Conservation (phyloP, 1,140 invertebrate genomes). For the Cotesia typhae region DNA sequence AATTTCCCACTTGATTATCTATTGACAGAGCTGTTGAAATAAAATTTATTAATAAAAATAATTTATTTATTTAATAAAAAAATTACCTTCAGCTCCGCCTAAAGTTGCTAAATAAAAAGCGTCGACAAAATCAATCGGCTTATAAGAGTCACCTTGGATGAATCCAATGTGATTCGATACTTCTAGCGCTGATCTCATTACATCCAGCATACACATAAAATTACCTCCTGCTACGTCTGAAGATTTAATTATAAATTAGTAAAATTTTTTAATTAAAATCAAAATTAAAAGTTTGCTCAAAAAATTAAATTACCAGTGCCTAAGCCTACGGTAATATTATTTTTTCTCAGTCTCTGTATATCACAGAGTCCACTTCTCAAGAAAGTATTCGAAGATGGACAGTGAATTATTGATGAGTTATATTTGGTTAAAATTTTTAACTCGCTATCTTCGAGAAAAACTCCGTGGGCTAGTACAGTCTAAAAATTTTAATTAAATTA, state of each 20-base stretch:
- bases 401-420: constrained; percentile 80
- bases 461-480: constrained; percentile 83
- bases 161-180: constrained; percentile 75
- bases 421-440: constrained; percentile 71
- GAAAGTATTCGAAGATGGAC: constrained; percentile 86
- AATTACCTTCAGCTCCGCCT: constrained; percentile 81
- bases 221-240: constrained; percentile 85
- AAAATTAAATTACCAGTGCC: constrained; percentile 76
- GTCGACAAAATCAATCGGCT: constrained; percentile 76
- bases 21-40: constrained; percentile 74
- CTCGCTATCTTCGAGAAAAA: constrained; percentile 79
- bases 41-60: constrained; percentile 21
- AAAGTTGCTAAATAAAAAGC: constrained; percentile 86
- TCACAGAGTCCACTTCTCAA: constrained; percentile 87
- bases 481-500: constrained; percentile 50
- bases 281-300: constrained; percentile 19
- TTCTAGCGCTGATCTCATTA: constrained; percentile 76
- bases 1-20: constrained; percentile 79
- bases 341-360: constrained; percentile 71
- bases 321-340: constrained; percentile 79
- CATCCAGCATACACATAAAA: constrained; percentile 78
- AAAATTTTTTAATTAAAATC: constrained; percentile 25
- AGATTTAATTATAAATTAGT: constrained; percentile 37
- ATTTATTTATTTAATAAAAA: constrained; percentile 32
- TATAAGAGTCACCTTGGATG: constrained; percentile 58